Evolutionary conservation across 2,113 vertebrate species (phyloP), one percentile per base, ranked within the genome.

Genomic region (Rhipidura dahli): DNA sequence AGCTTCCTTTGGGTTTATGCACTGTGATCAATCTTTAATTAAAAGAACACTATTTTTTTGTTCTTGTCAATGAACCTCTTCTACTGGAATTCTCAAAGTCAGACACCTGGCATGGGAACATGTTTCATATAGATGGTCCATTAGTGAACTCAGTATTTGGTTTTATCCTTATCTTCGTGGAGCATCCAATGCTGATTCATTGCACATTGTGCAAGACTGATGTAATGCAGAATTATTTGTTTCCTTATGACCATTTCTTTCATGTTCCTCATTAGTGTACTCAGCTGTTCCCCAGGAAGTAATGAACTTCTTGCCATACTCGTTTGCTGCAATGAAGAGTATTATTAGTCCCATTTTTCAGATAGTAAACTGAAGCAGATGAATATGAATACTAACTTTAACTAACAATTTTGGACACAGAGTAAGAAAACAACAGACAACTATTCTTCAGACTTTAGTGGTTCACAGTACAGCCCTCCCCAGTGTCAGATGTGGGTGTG

Each of bases 181-280:
- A 90, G 27, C 44, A 72, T 76, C 78, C 89, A 57, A 39, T 83
- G 35, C 57, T 83, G 86, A 77, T 70, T 87, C 56, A n/a, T 88
- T 91, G 90, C 59, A 60, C 26, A 44, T 75, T 80, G 60, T 77
- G 50, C 75, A 90, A 90, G 83, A 40, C 56, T 94, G 63, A 59
- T 9, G 19, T 88, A 88, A 77, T n/a, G 31, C 42, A 57, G 57
- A 87, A 88, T 70, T 95, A 61, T 87, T 91, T 85, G 44, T 91
- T 95, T 96, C 75, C 71, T 90, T 86, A 73, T 4, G 6, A 83
- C 50, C n/a, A 27, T 70, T 93, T 90, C 61, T 95, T 86, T 57
- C 45, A 27, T 39, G 37, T 78, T 91, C 39, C 23, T 90, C 50
- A 21, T 90, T 77, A 86, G 27, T 17, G 39, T 78, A 59, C 83